Evolutionary conservation across 2,113 vertebrate genomes (phyloP).

Genomic region (Phainopepla nitens): DNA sequence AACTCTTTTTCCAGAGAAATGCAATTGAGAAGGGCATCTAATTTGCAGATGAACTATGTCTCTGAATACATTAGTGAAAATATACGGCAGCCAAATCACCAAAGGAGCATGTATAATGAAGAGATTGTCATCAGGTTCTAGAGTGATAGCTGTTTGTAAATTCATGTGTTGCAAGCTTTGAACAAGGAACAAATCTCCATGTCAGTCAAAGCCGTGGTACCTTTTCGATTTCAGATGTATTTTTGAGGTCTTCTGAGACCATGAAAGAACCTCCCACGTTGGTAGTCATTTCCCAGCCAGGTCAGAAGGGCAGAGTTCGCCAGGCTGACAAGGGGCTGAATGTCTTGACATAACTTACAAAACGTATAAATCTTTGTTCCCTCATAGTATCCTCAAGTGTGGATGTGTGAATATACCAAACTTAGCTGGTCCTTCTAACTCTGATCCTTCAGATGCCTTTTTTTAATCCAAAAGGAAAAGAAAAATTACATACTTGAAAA

Average conservation of each 20-base stretch:
- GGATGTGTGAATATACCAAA: neutral
- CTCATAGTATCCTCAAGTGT: neutral
- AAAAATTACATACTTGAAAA: neutral
- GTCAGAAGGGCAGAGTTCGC: neutral
- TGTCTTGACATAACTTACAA: rapidly evolving
- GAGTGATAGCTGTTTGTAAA: neutral
- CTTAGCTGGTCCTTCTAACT: neutral
- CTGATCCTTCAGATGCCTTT: neutral
- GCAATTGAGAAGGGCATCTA: neutral
- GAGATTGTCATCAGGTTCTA: neutral
- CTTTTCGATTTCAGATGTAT: neutral
- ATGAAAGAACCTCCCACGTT: neutral
- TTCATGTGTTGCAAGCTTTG: neutral
- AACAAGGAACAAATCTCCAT: neutral
- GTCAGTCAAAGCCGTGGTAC: neutral
- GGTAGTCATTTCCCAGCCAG: neutral
- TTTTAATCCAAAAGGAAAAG: neutral
- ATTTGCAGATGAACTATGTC: constrained; percentile 3
- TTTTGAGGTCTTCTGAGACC: neutral
- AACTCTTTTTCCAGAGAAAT: neutral
- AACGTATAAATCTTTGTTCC: neutral
- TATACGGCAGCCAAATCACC: neutral
- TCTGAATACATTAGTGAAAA: neutral
- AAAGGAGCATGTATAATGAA: neutral
- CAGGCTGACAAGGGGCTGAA: neutral